A percentile compares a stretch with the other conserved stretches of the same genome.
phyloP scores from a whole-genome alignment of 2,888 invertebrate species.

The Lagria hirta region DNA sequence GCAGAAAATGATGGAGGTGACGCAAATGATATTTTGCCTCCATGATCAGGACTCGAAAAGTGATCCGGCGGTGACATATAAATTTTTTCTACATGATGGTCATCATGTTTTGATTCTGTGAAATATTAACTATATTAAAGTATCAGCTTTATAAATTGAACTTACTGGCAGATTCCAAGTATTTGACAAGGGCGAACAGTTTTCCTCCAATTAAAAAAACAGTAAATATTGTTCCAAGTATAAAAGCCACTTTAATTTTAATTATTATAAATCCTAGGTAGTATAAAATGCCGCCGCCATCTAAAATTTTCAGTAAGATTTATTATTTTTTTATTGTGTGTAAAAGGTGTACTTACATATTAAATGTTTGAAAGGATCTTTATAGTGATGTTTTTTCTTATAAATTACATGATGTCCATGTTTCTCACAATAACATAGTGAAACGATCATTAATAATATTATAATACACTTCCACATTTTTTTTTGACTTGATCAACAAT shows the following conservation, averaged over 20 bases:
- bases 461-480: slow-evolving; percentile 29
- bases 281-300: slow-evolving; percentile 36
- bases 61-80: slow-evolving; percentile 22
- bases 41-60: slow-evolving; percentile 1
- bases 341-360: slow-evolving; percentile 27
- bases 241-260: slow-evolving; percentile 43
- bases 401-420: slow-evolving; percentile 1
- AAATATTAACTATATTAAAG: not conserved
- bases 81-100: slow-evolving; percentile 36
- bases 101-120: slow-evolving; percentile 13
- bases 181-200: slow-evolving; percentile 41
- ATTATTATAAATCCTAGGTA: slow-evolving; percentile 42
- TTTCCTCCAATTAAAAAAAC: slow-evolving; percentile 41
- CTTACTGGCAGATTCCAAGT: slow-evolving; percentile 36
- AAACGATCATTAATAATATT: slow-evolving; percentile 26
- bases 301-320: slow-evolving; percentile 23
- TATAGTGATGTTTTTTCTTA: slow-evolving; percentile 17
- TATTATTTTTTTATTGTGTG: not conserved
- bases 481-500: not conserved
- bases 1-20: not conserved
- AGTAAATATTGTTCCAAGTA: slow-evolving; percentile 39
- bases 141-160: slow-evolving; percentile 5
- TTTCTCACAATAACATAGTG: slow-evolving; percentile 11
- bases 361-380: slow-evolving; percentile 17
- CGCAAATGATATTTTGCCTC: too few species aligned